Evolutionary conservation across 2,888 invertebrate species (phyloP).

Genomic region (Caradrina clavipalpis): DNA sequence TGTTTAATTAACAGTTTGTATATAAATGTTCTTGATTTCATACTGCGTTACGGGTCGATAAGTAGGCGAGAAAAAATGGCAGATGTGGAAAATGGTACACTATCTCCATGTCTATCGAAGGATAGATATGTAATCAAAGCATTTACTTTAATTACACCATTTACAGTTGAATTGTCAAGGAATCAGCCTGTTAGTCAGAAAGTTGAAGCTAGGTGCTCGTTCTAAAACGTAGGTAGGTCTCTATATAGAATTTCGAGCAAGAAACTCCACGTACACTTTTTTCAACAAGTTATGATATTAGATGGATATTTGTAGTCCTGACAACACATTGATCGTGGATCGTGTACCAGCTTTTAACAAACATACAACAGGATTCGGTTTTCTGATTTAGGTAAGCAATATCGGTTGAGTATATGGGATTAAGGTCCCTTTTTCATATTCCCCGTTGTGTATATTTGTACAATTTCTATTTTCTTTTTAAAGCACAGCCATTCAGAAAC

Average conservation of each 20-base stretch:
- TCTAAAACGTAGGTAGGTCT: too few relatives aligned
- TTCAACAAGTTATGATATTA: too few relatives aligned
- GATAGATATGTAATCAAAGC: too few relatives aligned
- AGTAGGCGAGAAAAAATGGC: neutral
- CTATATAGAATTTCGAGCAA: too few relatives aligned
- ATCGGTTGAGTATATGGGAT: conserved; percentile 10
- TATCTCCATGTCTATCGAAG: neutral
- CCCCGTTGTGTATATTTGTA: conserved; percentile 35
- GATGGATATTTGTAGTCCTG: neutral
- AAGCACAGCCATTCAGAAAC: conserved; percentile 41
- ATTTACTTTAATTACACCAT: too few relatives aligned
- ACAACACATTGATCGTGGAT: neutral
- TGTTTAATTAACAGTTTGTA: neutral
- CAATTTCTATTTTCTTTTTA: conserved; percentile 35
- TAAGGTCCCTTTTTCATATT: conserved; percentile 26
- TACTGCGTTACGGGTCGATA: too few relatives aligned
- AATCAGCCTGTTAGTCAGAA: too few relatives aligned
- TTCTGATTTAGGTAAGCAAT: too few relatives aligned
- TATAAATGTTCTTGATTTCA: neutral
- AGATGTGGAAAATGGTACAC: neutral
- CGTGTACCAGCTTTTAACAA: neutral
- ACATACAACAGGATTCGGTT: conserved; percentile 3
- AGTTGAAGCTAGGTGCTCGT: too few relatives aligned
- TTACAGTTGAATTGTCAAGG: too few relatives aligned
- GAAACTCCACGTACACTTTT: too few relatives aligned